Conservation (phyloP, 2,113 vertebrate species). For the Actinemys pallida region DNA sequence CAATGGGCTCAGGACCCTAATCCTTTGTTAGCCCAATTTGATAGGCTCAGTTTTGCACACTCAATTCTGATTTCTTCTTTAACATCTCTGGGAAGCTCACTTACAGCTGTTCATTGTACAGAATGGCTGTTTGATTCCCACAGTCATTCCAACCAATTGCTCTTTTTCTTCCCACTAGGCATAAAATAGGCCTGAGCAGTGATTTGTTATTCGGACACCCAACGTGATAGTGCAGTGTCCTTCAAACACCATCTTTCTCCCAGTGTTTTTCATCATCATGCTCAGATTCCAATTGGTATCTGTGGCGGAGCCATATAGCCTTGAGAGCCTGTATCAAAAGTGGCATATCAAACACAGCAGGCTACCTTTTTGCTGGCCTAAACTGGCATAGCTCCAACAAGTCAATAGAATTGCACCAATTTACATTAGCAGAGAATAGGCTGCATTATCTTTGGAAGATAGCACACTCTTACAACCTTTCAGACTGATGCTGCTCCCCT, state of each 20-base stretch:
- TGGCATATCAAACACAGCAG: background rate
- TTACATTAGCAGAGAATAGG: background rate
- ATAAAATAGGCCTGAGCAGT: background rate
- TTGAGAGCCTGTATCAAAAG: background rate
- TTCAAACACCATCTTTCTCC: background rate
- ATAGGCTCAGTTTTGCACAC: background rate
- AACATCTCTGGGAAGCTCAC: background rate
- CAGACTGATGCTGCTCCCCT: background rate
- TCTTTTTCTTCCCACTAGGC: background rate
- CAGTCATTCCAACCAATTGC: background rate
- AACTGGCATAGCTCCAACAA: background rate
- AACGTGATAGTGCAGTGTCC: background rate
- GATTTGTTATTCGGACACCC: background rate
- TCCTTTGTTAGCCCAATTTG: background rate
- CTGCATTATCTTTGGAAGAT: background rate
- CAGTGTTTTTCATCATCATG: background rate
- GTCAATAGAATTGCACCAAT: background rate
- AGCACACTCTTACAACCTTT: background rate
- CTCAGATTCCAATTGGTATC: background rate
- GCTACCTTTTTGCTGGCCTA: background rate
- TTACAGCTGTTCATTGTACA: background rate
- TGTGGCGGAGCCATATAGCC: background rate
- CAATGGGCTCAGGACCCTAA: accelerated
- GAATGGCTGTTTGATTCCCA: background rate
- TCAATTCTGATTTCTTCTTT: background rate